Evolutionary conservation across 2,113 vertebrate species (phyloP), one percentile per base, ranked within the genome.

Genomic region (Nicator chloris): DNA sequence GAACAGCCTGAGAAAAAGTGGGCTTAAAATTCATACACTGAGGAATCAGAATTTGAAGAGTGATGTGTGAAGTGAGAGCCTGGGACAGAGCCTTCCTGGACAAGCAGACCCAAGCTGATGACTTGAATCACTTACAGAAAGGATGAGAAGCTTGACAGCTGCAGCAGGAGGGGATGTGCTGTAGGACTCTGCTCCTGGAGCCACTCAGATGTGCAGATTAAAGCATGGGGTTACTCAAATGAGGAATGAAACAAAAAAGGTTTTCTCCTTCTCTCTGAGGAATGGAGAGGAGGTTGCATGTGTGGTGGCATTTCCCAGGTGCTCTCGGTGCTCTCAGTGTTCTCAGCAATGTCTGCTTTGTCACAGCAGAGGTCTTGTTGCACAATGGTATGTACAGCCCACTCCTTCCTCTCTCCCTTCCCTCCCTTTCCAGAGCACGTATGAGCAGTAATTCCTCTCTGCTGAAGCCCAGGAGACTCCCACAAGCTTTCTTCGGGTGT

Each of bases 401-500:
- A 10, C 15, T 66, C 20, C 30, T 4, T 54, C 56, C 68, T 56
- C 15, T 19, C 28, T 26, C n/a, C n/a, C 37, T 44, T 37, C 40
- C 33, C 24, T 78, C 13, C n/a, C 9, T 71, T 64, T 57, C 28
- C 51, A 51, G n/a, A 50, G 13, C n/a, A 33, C 1, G 0, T 15
- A 26, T 2, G 18, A 79, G 35, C 42, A 68, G 42, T 35, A 57
- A 54, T 39, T 88, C 20, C 30, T 6, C 39, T 75, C 35, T n/a
- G 22, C 42, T 71, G 65, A 82, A 47, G 31, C 45, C 33, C 63
- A 23, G 45, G 13, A 24, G 18, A 9, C 35, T 77, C 63, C 33
- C n/a, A 45, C 4, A 9, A 70, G 21, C 11, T 83, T 80, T 69
- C 64, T 26, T 20, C 0, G 0, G 22, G 18, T 17, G 9, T 14